Conservation (phyloP, 2,888 invertebrate genomes). For the Drosophila basisetae region DNA sequence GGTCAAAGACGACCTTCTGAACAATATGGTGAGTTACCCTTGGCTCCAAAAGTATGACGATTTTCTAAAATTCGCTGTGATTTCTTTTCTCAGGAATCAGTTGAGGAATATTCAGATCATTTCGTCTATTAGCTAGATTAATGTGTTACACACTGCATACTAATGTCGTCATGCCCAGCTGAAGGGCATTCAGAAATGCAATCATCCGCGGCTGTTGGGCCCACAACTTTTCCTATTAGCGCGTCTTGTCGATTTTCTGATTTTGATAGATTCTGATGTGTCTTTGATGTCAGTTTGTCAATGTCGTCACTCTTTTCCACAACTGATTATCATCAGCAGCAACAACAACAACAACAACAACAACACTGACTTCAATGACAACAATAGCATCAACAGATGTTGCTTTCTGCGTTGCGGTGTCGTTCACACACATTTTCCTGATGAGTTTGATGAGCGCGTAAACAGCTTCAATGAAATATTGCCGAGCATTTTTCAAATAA, state of each 20-base stretch:
- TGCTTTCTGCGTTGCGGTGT: conserved; percentile 41
- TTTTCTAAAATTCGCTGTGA: not conserved
- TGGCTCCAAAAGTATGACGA: not conserved
- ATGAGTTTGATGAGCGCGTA: conserved; percentile 56
- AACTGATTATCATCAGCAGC: conserved; percentile 53
- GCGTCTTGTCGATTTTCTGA: conserved; percentile 39
- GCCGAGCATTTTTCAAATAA: conserved; percentile 52
- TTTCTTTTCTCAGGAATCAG: not conserved
- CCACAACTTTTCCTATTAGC: conserved; percentile 72
- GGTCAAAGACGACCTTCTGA: not conserved
- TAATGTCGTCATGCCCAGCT: not conserved
- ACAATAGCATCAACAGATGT: conserved; percentile 50
- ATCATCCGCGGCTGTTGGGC: conserved; percentile 18
- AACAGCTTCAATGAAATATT: conserved; percentile 52
- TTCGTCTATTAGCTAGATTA: not conserved
- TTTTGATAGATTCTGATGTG: conserved; percentile 74
- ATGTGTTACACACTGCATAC: not conserved
- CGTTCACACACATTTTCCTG: conserved; percentile 56
- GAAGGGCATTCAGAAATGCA: conserved; percentile 15
- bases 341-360: conserved; percentile 6
- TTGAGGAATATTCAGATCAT: not conserved
- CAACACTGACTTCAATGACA: conserved; percentile 16
- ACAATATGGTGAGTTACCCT: not conserved
- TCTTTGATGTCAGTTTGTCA: conserved; percentile 73
- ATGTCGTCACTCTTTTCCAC: conserved; percentile 22